Base-by-base conservation (phyloP, 2,113 vertebrate species). In the Chaenocephalus aceratus region DNA sequence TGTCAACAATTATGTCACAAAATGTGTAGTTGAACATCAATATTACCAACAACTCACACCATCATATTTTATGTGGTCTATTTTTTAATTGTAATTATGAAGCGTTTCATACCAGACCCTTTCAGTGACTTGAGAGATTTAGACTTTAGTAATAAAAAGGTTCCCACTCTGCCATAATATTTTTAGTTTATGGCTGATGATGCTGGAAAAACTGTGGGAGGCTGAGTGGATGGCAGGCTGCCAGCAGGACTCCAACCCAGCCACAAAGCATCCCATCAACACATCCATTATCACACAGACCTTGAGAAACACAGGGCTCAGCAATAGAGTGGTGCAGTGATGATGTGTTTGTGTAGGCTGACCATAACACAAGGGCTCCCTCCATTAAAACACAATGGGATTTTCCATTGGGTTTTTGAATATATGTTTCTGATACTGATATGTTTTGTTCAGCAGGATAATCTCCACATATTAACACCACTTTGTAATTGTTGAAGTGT, bases 271-370 rank as follows among this genome's bases (percentile, higher is more conserved):
- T 26, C 60, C 49, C 66, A 59, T 85, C 79, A 80, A 23, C 76
- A 66, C 79, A 30, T 16, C 61, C 79, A 54, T 15, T 80, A 60
- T 75, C 80, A n/a, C 23, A 15, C 68, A 77, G 64, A 66, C 74
- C 79, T 78, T 51, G 52, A 85, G 58, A 64, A 0, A 62, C 66
- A 54, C 46, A 21, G 30, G 13, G 65, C 60, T 71, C 56, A 60
- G 45, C 80, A 41, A 13, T 63, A 59, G 11, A 12, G 23, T 18
- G 11, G 5, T 5, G 52, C 5, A 16, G 10, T 6, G 0, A 26
- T 13, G 60, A 34, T 57, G 36, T 70, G n/a, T 45, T 1, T 6
- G 52, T 62, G 64, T 21, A 6, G 0, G 0, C 36, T 41, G 36
- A 41, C 36, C 36, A 5, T 6, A 41, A 41, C 36, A 7, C 36